Conservation (phyloP, 2,113 vertebrate genomes). For the Phycodurus eques region DNA sequence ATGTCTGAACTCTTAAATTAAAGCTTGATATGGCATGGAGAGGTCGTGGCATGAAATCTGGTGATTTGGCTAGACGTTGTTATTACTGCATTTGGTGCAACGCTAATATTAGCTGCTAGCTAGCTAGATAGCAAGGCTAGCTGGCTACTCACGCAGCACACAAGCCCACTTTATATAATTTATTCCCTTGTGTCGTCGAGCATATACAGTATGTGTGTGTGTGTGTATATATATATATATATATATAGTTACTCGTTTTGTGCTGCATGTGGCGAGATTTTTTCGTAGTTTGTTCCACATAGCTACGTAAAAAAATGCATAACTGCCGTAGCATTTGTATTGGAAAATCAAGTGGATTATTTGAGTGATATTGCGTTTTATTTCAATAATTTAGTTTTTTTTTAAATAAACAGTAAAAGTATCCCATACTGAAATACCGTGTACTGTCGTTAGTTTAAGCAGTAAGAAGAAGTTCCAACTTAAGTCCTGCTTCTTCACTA, state of each 20-base stretch:
- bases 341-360: not conserved
- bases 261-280: no score
- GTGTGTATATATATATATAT: no score
- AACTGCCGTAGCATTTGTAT: not conserved
- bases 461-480: no score
- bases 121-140: slow-evolving; percentile 47
- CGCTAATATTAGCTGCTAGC: slow-evolving; percentile 56
- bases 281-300: not conserved
- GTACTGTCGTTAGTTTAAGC: no score
- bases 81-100: slow-evolving; percentile 6
- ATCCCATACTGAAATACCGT: no score
- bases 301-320: not conserved
- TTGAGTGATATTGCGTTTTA: no score
- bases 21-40: not conserved
- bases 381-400: no score
- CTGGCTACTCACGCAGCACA: slow-evolving; percentile 28
- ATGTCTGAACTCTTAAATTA: not conserved
- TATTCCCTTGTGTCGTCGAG: not conserved
- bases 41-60: no score
- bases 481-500: no score
- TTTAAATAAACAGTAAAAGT: no score
- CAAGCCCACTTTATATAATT: not conserved
- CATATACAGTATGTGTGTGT: not conserved
- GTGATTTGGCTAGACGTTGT: not conserved
- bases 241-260: no score